Base-by-base conservation (phyloP, 2,797 vertebrate species). In the Furcifer pardalis region DNA sequence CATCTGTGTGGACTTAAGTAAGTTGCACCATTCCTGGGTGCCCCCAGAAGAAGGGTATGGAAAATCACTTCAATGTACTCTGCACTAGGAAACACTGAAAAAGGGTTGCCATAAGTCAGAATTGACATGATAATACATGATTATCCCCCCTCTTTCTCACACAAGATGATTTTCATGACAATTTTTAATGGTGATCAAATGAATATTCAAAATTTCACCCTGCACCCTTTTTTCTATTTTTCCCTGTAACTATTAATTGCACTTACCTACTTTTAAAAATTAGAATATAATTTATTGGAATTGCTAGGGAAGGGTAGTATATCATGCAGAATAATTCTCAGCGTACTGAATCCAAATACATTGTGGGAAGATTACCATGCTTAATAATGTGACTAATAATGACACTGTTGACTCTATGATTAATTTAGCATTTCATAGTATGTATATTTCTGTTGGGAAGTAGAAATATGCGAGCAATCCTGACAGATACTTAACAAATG, bases 401-500 rank as follows among this genome's bases (percentile, higher is more conserved):
- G 79, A 42, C 60, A 25, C 37, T 81, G 68, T 25, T 73, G 87
- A 90, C 79, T 88, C 32, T 89, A 81, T 90, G 90, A 92, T 94
- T 91, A 93, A 85, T 87, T 76, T 72, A 85, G 56, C 82, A 72
- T 75, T 92, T 90, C 84, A 88, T 77, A 77, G 83, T 77, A 77
- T 84, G 65, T 87, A 89, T 65, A 62, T 32, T 89, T 89, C 89
- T 86, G 68, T 46, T 84, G 79, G 86, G 85, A 90, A 89, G 85
- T 74, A 86, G 88, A 93, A 93, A 86, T 79, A 77, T 79, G 83
- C 89, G 79, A 75, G 59, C 62, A 88, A 25, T 86, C 88, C 86
- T 89, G 79, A n/a, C 78, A 89, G 84, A 73, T 84, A 91, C 91
- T 89, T 91, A 93, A 86, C 83, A 90, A 89, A 75, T 85, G 74